These are phyloP conservation scores for Brachionus asplanchnoidis DNA, from an alignment of 1,140 invertebrate species.

Conservation along the genomic window DNA sequence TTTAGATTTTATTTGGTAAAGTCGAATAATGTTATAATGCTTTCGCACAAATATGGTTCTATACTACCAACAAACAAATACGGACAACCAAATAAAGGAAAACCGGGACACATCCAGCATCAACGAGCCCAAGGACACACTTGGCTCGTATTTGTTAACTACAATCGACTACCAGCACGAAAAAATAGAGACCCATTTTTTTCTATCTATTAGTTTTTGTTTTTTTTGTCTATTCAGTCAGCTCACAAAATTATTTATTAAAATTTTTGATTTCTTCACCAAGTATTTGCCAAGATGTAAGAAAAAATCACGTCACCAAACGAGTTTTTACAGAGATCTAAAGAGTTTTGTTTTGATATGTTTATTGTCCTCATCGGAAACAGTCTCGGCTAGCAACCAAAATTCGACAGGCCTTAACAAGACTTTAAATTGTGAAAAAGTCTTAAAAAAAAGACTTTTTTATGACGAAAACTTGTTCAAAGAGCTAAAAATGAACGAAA, in stretches of 20 bases:
- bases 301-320: background rate
- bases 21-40: conserved; percentile 19
- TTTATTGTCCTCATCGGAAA: background rate
- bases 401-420: background rate
- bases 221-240: background rate
- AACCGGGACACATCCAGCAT: background rate
- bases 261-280: background rate
- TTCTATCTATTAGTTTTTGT: background rate
- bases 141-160: background rate
- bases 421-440: background rate
- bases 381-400: background rate
- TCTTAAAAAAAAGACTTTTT: background rate
- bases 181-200: background rate
- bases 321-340: background rate
- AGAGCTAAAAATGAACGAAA: conserved; percentile 16
- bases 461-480: conserved; percentile 4
- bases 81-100: background rate
- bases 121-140: background rate
- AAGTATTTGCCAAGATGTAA: background rate
- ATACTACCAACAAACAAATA: background rate
- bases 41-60: background rate
- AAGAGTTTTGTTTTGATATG: background rate
- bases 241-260: background rate
- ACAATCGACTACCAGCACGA: background rate
- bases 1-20: background rate